Base-by-base conservation (phyloP, 2,797 vertebrate genomes). In the Mycteria americana region DNA sequence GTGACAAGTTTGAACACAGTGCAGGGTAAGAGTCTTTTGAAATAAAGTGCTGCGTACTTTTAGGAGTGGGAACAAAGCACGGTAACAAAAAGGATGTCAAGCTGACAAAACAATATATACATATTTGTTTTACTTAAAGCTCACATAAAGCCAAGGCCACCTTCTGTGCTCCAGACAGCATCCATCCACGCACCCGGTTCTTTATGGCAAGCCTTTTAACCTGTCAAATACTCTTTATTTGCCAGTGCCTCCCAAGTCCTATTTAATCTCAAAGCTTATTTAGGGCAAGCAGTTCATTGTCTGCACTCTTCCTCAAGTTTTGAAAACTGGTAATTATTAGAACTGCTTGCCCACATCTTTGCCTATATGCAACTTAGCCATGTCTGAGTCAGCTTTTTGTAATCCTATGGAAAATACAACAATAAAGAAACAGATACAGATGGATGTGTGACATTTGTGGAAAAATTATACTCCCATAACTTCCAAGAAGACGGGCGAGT, bases 101-200 rank as follows among this genome's bases (percentile, higher is more conserved):
- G 45, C 0, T 91, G 87, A 89, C 72, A 85, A 94, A 95, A 67
- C 53, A 92, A 74, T 63, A 77, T 70, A 56, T 68, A 85, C 16
- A 10, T 80, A 89, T 80, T 92, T 91, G 41, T 93, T 80, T 85
- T 92, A 92, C 72, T 92, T 94, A 89, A 80, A 83, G 27, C 60
- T 80, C 72, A 70, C 50, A 59, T 43, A 85, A 94, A 94, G 60
- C 45, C 30, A 64, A 39, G 57, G 68, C 75, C 41, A 74, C 68
- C 72, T 83, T 77, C 75, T 72, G 56, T 31, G 48, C 91, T 94
- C 57, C 75, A 92, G 77, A 81, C 54, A 87, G 65, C 50, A 83
- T 48, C 67, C 91, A 64, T 72, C 73, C 65, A 37, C 2, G 18
- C 64, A 80, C 4, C 13, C 0, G 1, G 57, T 60, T 91, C 72